Conservation (phyloP, 2,797 vertebrate species). For the Anguilla megastoma region DNA sequence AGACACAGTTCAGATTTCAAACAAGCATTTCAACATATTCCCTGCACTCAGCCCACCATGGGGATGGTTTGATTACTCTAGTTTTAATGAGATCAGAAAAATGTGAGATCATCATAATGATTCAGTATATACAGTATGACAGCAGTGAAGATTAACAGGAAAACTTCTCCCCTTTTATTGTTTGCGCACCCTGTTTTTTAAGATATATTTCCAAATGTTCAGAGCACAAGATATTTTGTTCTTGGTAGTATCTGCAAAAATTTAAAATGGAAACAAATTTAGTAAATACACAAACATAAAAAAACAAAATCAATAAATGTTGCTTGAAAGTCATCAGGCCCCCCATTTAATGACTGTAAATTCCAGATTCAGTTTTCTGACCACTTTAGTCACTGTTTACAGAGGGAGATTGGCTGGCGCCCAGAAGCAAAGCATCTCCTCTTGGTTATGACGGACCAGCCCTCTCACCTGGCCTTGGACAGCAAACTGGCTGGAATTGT, state of each 20-base stretch:
- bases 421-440: conserved; percentile 89
- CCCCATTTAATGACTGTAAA: not conserved
- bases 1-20: not conserved
- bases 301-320: not conserved
- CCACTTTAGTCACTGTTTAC: not conserved
- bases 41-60: not conserved
- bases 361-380: not conserved
- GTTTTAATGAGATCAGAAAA: not conserved
- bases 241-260: not conserved
- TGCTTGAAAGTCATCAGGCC: not conserved
- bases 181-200: not conserved
- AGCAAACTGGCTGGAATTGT: conserved; percentile 95
- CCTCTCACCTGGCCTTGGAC: conserved; percentile 95
- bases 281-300: not conserved
- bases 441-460: conserved; percentile 97
- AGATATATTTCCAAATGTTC: not conserved
- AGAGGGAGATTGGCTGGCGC: conserved; percentile 92
- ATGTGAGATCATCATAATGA: conserved; percentile 10
- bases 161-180: not conserved
- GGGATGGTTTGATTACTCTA: not conserved
- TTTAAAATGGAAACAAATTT: not conserved
- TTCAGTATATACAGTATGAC: not conserved
- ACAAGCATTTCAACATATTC: not conserved
- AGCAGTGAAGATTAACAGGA: not conserved
- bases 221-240: not conserved